These are phyloP conservation scores for human (Homo sapiens) DNA, from an alignment of 2,113 vertebrate species.

Conservation along the genomic window GRCh38 chr13:27378001-27378500, in stretches of 20 bases:
- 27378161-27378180: background rate
- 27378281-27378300: background rate
- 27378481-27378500: background rate
- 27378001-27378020: too few species aligned
- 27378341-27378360: background rate
- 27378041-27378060: too few species aligned
- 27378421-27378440: background rate
- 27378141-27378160: background rate
- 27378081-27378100: background rate
- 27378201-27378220: background rate
- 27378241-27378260: background rate
- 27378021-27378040: too few species aligned
- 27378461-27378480: background rate
- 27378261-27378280: background rate
- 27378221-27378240: background rate
- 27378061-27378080: background rate
- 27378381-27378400: background rate
- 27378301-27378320: fast-evolving
- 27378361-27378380: background rate
- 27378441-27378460: background rate
- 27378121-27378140: background rate
- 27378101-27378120: background rate
- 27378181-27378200: background rate
- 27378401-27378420: background rate
- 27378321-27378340: too few species aligned